A percentile compares a stretch with the other conserved stretches of the same genome.
phyloP scores from a whole-genome alignment of 2,797 vertebrate genomes.

The Oophaga sylvatica region DNA sequence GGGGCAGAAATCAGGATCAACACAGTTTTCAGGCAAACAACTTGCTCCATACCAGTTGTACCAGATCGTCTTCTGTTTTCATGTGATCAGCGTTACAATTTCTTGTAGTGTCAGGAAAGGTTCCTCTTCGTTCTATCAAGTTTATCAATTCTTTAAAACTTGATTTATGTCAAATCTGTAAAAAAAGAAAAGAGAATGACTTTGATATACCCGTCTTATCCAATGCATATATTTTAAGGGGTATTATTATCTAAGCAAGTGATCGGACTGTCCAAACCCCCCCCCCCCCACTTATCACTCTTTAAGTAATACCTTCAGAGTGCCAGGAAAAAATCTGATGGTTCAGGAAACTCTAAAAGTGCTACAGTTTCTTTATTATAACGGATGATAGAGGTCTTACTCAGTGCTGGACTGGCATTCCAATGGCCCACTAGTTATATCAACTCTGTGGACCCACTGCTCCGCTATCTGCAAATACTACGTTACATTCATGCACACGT shows the following conservation, averaged over 20 bases:
- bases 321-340: too few relatives aligned
- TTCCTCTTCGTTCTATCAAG: background rate
- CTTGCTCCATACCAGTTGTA: slow-evolving; percentile 52
- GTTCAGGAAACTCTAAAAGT: background rate
- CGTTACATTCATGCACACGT: too few relatives aligned
- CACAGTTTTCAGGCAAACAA: slow-evolving; percentile 30
- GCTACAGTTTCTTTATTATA: too few relatives aligned
- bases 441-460: too few relatives aligned
- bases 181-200: background rate
- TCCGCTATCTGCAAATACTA: too few relatives aligned
- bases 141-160: background rate
- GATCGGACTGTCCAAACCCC: background rate
- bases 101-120: slow-evolving; percentile 17
- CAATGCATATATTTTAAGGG: background rate
- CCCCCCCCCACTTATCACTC: background rate
- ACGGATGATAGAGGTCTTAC: too few relatives aligned
- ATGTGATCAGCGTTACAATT: slow-evolving; percentile 35
- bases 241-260: background rate
- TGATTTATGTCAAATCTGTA: background rate
- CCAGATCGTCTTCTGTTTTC: slow-evolving; percentile 47
- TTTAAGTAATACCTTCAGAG: background rate
- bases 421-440: too few relatives aligned
- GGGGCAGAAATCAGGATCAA: slow-evolving; percentile 2
- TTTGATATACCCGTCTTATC: background rate
- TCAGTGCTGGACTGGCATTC: too few relatives aligned